A percentile compares a stretch with the other conserved stretches of the same genome.
Evolutionary conservation across 2,888 invertebrate species (phyloP).

Genomic region (Gymnocheta viridis): DNA sequence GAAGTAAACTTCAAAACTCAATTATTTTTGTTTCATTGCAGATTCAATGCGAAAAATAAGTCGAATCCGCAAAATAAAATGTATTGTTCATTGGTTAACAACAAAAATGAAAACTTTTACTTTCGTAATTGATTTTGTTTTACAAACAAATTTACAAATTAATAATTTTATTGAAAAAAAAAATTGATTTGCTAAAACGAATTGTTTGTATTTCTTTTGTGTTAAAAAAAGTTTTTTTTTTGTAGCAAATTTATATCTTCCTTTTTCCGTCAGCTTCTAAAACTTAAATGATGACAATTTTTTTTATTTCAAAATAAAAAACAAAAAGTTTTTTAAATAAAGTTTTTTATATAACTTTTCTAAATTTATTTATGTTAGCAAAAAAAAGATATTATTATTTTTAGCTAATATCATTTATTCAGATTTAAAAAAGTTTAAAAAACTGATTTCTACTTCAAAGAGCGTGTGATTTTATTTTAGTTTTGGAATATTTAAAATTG

Average conservation of each 20-base stretch:
- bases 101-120: background rate
- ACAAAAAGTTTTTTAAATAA: background rate
- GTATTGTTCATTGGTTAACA: background rate
- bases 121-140: background rate
- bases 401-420: background rate
- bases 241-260: background rate
- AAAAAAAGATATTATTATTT: background rate
- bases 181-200: background rate
- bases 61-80: background rate
- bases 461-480: background rate
- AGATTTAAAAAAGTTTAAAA: background rate
- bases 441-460: slow-evolving; percentile 4
- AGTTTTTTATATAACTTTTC: background rate
- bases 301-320: background rate
- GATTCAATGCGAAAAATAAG: background rate
- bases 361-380: background rate
- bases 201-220: background rate
- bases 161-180: background rate
- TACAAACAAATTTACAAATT: background rate
- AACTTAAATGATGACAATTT: background rate
- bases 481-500: background rate
- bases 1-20: no score
- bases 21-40: background rate
- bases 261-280: background rate
- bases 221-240: background rate